Base-by-base conservation (phyloP, 2,797 vertebrate species). In the Molossus alvarezi region DNA sequence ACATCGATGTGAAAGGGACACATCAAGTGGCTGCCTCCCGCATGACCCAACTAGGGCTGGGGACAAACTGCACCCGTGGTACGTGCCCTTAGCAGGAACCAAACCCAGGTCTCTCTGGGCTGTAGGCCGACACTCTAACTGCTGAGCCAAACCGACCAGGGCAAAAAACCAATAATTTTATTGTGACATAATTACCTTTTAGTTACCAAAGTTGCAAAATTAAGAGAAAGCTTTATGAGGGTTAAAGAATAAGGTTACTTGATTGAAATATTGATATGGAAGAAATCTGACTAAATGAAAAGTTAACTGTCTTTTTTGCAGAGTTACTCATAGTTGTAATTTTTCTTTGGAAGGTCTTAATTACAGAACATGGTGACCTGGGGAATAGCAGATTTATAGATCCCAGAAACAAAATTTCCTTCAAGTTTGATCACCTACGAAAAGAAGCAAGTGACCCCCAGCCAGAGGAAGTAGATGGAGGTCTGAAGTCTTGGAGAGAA, bases 341-440 rank as follows among this genome's bases (percentile, higher is more conserved):
- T 95, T 64, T 95, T 94, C 64, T 95, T 95, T 97, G 88, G 7
- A 97, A 99, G 99, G 99, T 99, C 58, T 98, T 99, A 98, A 99
- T 99, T 97, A 99, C 99, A 65, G 99, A 99, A 97, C 99, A 99
- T 6, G 99, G 99, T 77, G 99, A 99, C 97, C 98, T 99, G 95
- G 99, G 99, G 90, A 99, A 99, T 17, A 99, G 99, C 60, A 99
- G 99, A 96, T 99, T 99, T 98, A 99, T 99, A 97, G 99, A 99
- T 98, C 99, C 99, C 79, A 99, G 99, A 94, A 99, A 99, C 98
- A 99, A 99, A 97, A 98, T 99, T 97, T 99, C 99, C 53, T 99
- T 99, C 97, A 99, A 99, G 97, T 99, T 99, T 96, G 99, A 99
- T 98, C 99, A 99, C 96, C 98, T 99, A 98, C 99, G 99, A 97